These are phyloP conservation scores for Reticulitermes speratus DNA, from an alignment of 1,140 invertebrate species.

Conservation along the genomic window DNA sequence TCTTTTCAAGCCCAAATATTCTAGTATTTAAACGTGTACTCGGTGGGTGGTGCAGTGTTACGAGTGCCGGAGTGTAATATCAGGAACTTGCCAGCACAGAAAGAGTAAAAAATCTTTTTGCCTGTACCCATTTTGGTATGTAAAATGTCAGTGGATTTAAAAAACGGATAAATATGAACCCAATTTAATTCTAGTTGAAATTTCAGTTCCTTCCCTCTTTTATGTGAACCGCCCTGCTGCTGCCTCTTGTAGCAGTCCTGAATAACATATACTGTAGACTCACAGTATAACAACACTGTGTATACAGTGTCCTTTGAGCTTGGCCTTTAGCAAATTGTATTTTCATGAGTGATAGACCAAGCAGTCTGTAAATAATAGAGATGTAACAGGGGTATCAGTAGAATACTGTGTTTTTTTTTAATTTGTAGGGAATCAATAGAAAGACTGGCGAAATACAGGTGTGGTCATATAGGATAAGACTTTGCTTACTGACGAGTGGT, in stretches of 20 bases:
- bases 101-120: neutral
- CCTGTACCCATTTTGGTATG: neutral
- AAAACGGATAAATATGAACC: neutral
- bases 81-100: neutral
- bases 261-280: neutral
- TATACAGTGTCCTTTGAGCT: neutral
- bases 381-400: neutral
- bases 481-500: neutral
- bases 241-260: neutral
- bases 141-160: neutral
- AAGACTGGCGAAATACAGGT: neutral
- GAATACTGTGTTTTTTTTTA: neutral
- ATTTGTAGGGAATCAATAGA: neutral
- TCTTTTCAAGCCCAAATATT: too few species aligned
- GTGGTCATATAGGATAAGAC: neutral
- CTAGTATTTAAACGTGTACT: too few species aligned
- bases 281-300: neutral
- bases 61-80: neutral
- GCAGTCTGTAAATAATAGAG: neutral
- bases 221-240: neutral
- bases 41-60: neutral
- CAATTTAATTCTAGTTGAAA: neutral
- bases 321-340: neutral
- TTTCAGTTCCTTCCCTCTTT: neutral
- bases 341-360: neutral